Conservation (phyloP, 2,113 vertebrate species). For the Ariopsis seemanni region DNA sequence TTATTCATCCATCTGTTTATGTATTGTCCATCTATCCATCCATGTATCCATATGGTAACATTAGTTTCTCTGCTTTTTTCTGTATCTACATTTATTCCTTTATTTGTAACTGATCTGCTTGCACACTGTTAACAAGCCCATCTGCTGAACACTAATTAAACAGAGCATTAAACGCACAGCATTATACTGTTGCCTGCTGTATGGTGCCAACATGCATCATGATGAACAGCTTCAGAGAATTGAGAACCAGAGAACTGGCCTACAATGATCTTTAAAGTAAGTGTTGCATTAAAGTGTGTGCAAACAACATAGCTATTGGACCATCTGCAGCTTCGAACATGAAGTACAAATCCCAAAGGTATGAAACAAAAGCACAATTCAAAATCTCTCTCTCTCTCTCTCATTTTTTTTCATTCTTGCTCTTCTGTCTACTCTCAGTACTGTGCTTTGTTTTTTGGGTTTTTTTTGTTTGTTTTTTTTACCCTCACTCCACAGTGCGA, state of each 20-base stretch:
- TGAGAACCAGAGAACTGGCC: background rate
- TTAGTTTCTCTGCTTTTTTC: background rate
- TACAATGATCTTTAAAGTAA: background rate
- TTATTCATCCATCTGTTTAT: background rate
- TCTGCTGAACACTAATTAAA: conserved; percentile 31
- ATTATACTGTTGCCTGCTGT: background rate
- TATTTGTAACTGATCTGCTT: conserved; percentile 17
- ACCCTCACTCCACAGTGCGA: background rate
- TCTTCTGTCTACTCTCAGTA: background rate
- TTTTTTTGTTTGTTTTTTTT: too few species aligned
- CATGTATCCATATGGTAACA: background rate
- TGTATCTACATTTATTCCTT: background rate
- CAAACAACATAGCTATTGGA: background rate
- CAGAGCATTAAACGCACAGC: background rate
- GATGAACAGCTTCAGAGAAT: background rate
- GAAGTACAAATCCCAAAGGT: background rate
- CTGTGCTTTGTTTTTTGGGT: background rate
- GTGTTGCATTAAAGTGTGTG: conserved; percentile 1
- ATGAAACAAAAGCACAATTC: conserved; percentile 16
- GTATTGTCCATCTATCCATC: background rate
- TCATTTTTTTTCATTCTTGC: background rate
- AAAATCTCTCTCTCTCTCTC: background rate
- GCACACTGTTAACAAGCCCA: conserved; percentile 30
- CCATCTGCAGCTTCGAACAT: conserved; percentile 16
- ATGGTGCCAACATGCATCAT: conserved; percentile 14